Evolutionary conservation across 2,888 invertebrate genomes (phyloP).

Genomic region (Antitype chi): DNA sequence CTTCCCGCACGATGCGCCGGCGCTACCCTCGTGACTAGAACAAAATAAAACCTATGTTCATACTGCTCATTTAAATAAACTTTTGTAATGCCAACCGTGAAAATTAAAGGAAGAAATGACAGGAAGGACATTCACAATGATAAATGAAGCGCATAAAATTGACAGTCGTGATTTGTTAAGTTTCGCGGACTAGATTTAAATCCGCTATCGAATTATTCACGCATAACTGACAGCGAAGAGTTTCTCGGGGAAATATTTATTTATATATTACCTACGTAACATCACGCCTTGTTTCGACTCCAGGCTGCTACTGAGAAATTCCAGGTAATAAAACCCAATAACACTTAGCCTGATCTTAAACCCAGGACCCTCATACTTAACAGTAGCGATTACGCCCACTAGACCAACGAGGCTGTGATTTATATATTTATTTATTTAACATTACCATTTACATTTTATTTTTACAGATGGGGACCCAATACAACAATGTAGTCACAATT

Average conservation of each 20-base stretch:
- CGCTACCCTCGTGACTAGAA: constrained; percentile 67
- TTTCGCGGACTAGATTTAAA: constrained; percentile 31
- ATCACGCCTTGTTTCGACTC: too few species aligned
- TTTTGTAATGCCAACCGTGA: constrained; percentile 64
- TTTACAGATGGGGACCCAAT: too few species aligned
- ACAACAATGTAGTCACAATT: too few species aligned
- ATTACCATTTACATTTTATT: too few species aligned
- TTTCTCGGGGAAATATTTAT: neutral
- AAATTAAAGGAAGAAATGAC: constrained; percentile 64
- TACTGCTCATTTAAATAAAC: constrained; percentile 63
- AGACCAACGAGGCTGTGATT: too few species aligned
- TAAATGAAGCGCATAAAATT: constrained; percentile 55
- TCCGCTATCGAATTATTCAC: constrained; percentile 34
- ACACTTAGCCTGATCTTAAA: too few species aligned
- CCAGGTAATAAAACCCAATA: too few species aligned
- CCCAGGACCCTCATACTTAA: too few species aligned
- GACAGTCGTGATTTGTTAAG: constrained; percentile 51
- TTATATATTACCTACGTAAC: too few species aligned
- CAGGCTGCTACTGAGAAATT: too few species aligned
- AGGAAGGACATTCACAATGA: constrained; percentile 62
- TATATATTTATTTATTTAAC: too few species aligned
- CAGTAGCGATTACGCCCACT: too few species aligned
- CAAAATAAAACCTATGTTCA: constrained; percentile 55
- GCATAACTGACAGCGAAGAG: constrained; percentile 4
- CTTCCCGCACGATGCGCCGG: constrained; percentile 64